phyloP scores from a whole-genome alignment of 35 echinoderm and acorn worm genomes.

The Eucidaris tribuloides region DNA sequence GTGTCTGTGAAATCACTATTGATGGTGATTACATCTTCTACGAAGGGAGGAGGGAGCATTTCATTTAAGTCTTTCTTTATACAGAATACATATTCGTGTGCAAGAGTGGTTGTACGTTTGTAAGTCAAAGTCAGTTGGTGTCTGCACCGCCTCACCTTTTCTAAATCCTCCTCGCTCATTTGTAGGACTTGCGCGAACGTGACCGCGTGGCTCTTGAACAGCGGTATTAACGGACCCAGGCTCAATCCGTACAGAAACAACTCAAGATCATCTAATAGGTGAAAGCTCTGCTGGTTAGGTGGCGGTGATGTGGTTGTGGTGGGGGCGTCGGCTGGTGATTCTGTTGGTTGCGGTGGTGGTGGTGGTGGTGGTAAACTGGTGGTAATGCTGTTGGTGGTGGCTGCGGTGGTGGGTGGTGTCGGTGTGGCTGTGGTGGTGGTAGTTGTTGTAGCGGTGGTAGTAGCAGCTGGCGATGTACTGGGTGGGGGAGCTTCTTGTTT shows the following conservation, averaged over 20 bases:
- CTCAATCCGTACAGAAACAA: slow-evolving; percentile 83
- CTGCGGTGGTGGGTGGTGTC: background rate
- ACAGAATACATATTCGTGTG: too few species aligned
- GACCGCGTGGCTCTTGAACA: slow-evolving; percentile 63
- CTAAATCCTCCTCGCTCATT: slow-evolving; percentile 78
- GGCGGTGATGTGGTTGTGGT: too few species aligned
- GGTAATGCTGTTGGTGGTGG: slow-evolving; percentile 28
- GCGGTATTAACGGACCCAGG: slow-evolving; percentile 57
- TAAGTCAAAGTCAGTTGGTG: too few species aligned
- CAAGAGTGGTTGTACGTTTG: too few species aligned
- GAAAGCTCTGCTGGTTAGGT: slow-evolving; percentile 15
- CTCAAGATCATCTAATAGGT: slow-evolving; percentile 65
- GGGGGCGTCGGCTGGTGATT: background rate
- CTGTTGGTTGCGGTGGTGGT: background rate
- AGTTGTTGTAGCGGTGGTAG: background rate
- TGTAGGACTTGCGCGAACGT: slow-evolving; percentile 63
- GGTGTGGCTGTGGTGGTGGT: background rate
- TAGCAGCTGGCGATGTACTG: background rate
- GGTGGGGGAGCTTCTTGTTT: too few species aligned
- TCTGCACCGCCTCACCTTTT: too few species aligned
- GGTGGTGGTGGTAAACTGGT: background rate
- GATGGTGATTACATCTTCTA: too few species aligned
- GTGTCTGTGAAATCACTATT: too few species aligned
- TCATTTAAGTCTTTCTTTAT: too few species aligned
- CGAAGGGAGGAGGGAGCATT: too few species aligned